These are phyloP conservation scores for Altica lythri DNA, from an alignment of 2,888 invertebrate species.

Conservation along the genomic window DNA sequence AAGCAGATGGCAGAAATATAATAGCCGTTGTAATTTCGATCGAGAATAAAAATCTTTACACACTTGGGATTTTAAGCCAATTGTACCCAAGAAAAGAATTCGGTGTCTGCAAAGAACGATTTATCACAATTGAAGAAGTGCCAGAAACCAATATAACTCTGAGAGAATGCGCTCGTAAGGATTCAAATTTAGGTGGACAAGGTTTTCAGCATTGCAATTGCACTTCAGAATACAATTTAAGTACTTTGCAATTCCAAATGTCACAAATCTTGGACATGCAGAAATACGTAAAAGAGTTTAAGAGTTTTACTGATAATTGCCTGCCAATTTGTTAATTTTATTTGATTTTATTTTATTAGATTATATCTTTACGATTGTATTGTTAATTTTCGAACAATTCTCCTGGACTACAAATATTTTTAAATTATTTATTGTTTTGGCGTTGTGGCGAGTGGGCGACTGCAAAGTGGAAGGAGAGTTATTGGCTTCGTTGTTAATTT, in stretches of 20 bases:
- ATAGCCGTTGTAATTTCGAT: neutral
- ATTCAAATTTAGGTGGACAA: neutral
- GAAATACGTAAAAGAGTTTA: too few relatives aligned
- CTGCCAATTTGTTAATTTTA: too few relatives aligned
- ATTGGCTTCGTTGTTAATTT: too few relatives aligned
- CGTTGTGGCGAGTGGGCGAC: too few relatives aligned
- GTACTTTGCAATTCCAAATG: neutral
- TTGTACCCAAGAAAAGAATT: neutral
- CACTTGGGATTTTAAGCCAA: neutral
- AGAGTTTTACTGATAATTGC: too few relatives aligned
- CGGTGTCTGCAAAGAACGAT: too few relatives aligned
- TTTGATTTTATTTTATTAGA: too few relatives aligned
- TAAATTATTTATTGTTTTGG: too few relatives aligned
- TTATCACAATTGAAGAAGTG: neutral
- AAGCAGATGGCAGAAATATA: neutral
- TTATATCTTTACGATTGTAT: too few relatives aligned
- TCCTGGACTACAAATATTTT: too few relatives aligned
- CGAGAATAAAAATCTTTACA: neutral
- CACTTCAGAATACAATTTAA: neutral
- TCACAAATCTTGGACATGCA: constrained; percentile 7
- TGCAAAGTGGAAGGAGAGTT: too few relatives aligned
- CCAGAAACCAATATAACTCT: neutral
- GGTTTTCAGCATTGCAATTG: constrained; percentile 1
- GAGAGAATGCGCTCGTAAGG: neutral
- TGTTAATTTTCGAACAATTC: too few relatives aligned